Evolutionary conservation across 1,140 invertebrate species (phyloP), one percentile per base, ranked within the genome.

Genomic region (Drosophila busckii): DNA sequence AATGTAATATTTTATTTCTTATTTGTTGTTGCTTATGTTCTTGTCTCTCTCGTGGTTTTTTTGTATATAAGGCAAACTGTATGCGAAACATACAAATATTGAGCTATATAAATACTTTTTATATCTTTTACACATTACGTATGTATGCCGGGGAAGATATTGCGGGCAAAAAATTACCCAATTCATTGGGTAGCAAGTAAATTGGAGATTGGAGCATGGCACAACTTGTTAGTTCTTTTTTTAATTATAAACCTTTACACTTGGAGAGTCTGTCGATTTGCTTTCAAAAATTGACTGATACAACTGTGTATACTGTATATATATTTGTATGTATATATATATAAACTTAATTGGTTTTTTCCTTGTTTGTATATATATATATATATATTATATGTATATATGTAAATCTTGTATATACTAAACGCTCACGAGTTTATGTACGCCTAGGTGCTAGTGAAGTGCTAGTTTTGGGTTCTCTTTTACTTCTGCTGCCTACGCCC

Each of bases 31-130:
- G 4, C 2, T 40, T 26, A 15, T 40, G 31, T 23, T 46, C 38
- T 53, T 46, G 46, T 69, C 7, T 66, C 35, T 66, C 40, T 70
- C 35, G 65, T 54, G 31, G 29, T 59, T 45, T 50, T 69, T 44
- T 78, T 82, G 76, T 82, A 82, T 82, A 82, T 82, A 82, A 82
- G 75, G 75, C 75, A 82, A 82, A 83, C 73, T 80, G 73, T 80
- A 80, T 80, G 73, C 73, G 59, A 69, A 60, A 54, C 61, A 70
- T 75, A 82, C 76, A 59, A 75, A 61, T 68, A 83, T 83, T 67
- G 76, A 82, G 70, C 76, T 83, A 82, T 83, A 73, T 82, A 83
- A 80, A 83, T 82, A 75, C 64, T 66, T 75, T 49, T 37, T 31
- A 38, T 61, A 20, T 61, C 29, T 22, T 65, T 52, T 56, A 66